Evolutionary conservation across 2,888 invertebrate species (phyloP).

Genomic region (Lamellibrachia satsuma): DNA sequence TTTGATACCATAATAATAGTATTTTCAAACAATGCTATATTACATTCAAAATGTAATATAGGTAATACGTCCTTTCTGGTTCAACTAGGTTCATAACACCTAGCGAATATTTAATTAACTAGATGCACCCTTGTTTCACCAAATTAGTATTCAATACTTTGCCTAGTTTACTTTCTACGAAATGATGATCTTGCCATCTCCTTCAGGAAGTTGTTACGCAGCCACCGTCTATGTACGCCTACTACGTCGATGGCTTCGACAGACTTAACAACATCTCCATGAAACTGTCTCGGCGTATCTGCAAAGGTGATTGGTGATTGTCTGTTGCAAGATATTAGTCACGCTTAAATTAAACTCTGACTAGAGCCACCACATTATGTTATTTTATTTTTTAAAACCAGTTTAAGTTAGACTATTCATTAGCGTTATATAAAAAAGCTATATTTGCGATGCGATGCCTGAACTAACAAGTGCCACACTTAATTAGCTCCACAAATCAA

Average conservation of each 20-base stretch:
- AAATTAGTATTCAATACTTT: background rate
- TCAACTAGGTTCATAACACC: too few relatives aligned
- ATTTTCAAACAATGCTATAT: too few relatives aligned
- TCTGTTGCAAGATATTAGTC: background rate
- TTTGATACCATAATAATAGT: too few relatives aligned
- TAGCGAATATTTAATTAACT: background rate
- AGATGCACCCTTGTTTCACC: background rate
- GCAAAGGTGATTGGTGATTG: conserved; percentile 30
- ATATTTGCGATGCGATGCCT: too few relatives aligned
- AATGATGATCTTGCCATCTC: background rate
- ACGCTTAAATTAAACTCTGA: background rate
- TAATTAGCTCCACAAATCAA: too few relatives aligned
- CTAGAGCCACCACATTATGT: background rate
- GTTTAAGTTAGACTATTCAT: background rate
- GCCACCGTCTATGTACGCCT: conserved; percentile 41
- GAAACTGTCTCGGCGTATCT: conserved; percentile 25
- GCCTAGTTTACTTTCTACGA: background rate
- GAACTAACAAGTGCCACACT: too few relatives aligned
- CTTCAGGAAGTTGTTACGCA: conserved; percentile 49
- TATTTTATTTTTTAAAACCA: background rate
- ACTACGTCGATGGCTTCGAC: conserved; percentile 28
- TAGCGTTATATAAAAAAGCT: too few relatives aligned
- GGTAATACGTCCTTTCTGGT: too few relatives aligned
- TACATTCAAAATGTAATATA: too few relatives aligned
- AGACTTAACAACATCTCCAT: conserved; percentile 23